phyloP scores from a whole-genome alignment of 2,113 vertebrate species.

The Nansenia antarctica region DNA sequence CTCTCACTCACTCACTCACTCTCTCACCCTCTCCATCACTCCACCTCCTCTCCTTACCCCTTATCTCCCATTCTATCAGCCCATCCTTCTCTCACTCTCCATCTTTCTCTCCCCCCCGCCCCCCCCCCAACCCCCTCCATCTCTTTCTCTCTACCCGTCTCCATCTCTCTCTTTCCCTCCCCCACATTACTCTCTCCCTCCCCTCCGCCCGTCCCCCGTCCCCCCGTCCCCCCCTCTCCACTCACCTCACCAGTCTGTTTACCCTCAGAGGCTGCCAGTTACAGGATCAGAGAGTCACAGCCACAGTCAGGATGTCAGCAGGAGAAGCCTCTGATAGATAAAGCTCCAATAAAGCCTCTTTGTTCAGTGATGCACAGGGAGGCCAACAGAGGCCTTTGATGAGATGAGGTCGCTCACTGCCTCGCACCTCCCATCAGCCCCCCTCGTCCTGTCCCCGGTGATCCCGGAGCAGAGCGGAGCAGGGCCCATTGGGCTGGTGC shows the following conservation, averaged over 20 bases:
- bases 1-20: background rate
- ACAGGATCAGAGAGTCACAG: constrained; percentile 41
- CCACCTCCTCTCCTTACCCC: background rate
- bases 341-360: constrained; percentile 58
- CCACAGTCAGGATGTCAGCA: constrained; percentile 56
- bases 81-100: background rate
- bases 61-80: background rate
- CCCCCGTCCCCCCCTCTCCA: constrained; percentile 11
- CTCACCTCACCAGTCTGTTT: background rate
- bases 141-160: background rate
- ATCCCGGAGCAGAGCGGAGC: too few relatives aligned
- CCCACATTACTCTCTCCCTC: constrained; percentile 5
- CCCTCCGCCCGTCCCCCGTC: constrained; percentile 35
- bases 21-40: constrained; percentile 10
- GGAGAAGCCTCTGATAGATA: constrained; percentile 58
- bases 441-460: constrained; percentile 22
- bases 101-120: background rate
- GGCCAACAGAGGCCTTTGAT: constrained; percentile 55
- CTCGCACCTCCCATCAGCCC: constrained; percentile 54
- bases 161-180: background rate
- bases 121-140: constrained; percentile 3
- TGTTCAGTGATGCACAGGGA: constrained; percentile 53
- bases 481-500: too few relatives aligned
- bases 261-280: background rate
- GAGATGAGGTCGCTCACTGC: constrained; percentile 50